phyloP scores from a whole-genome alignment of 2,113 vertebrate species.

The Boulengeromyrus knoepffleri region DNA sequence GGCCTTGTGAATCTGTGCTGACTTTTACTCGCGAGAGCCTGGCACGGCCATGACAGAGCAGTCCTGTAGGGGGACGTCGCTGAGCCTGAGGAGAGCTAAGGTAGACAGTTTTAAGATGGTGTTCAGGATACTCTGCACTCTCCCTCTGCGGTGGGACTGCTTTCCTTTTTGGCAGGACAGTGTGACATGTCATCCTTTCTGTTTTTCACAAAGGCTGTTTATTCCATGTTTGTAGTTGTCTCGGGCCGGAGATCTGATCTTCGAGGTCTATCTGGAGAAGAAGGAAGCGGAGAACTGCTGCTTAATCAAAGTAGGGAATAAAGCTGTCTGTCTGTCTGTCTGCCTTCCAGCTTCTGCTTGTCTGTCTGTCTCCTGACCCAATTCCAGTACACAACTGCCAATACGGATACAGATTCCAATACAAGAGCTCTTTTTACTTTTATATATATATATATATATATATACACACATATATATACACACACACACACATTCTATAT shows the following conservation, averaged over 20 bases:
- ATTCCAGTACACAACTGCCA: too few species aligned
- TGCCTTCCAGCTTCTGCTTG: neutral
- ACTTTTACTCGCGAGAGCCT: neutral
- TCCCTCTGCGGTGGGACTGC: neutral
- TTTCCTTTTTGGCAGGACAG: neutral
- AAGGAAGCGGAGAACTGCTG: constrained; percentile 81
- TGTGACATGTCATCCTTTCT: neutral
- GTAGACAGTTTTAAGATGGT: neutral
- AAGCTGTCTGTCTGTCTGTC: neutral
- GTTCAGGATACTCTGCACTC: neutral
- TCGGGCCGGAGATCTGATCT: constrained; percentile 88
- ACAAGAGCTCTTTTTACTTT: too few species aligned
- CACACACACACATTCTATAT: too few species aligned
- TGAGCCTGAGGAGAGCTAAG: neutral
- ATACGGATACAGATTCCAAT: too few species aligned
- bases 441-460: too few species aligned
- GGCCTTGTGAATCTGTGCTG: neutral
- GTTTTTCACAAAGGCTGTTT: neutral
- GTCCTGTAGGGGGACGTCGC: neutral
- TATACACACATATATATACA: too few species aligned
- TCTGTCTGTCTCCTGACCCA: neutral
- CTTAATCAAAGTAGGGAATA: constrained; percentile 77
- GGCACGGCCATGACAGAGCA: neutral
- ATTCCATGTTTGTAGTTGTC: constrained; percentile 66
- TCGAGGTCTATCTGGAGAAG: constrained; percentile 89